A percentile compares a stretch with the other conserved stretches of the same genome.
Evolutionary conservation across 2,113 vertebrate species (phyloP).

Genomic region (Chrysemys picta): DNA sequence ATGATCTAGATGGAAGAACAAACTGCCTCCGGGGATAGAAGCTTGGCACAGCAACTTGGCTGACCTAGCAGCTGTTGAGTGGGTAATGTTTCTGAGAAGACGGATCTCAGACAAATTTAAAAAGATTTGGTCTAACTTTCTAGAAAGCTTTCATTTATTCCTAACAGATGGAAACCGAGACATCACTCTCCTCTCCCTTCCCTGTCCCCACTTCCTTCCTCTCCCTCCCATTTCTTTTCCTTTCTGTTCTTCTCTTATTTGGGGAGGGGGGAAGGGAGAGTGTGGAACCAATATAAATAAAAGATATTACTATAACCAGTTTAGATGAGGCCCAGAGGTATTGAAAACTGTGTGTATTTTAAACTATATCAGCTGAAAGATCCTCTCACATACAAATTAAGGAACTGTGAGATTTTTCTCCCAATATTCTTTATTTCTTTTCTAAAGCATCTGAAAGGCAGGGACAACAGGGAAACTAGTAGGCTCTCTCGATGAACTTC

Average conservation of each 20-base stretch:
- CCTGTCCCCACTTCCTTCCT: background rate
- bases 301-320: conserved; percentile 27
- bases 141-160: background rate
- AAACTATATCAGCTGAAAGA: conserved; percentile 18
- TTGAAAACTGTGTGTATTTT: background rate
- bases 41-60: background rate
- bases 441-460: conserved; percentile 38
- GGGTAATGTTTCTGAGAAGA: background rate
- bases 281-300: background rate
- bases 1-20: background rate
- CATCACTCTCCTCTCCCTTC: background rate
- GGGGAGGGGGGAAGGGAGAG: background rate
- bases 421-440: conserved; percentile 34
- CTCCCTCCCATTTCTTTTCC: background rate
- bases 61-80: background rate
- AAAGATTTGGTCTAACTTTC: background rate
- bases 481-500: conserved; percentile 46
- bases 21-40: background rate
- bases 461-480: conserved; percentile 37
- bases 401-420: background rate
- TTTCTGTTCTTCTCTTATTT: background rate
- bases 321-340: conserved; percentile 4
- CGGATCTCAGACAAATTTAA: background rate
- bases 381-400: background rate
- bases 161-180: background rate